These are phyloP conservation scores for Allacma fusca DNA, from an alignment of 2,888 invertebrate genomes.

Conservation along the genomic window DNA sequence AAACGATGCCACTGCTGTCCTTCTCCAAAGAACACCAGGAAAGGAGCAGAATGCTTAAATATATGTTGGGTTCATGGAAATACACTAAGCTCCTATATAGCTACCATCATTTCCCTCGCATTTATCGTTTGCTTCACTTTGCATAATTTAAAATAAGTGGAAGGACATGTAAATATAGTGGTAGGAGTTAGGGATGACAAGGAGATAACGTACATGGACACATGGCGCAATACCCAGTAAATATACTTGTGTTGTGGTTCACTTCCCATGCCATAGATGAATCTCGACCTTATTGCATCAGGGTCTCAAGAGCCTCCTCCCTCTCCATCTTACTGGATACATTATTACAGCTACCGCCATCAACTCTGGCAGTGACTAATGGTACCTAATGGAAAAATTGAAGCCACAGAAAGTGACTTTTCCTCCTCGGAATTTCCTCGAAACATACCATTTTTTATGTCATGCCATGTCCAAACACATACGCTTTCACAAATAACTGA, in stretches of 20 bases:
- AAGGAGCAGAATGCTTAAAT: too few relatives aligned
- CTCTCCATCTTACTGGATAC: conserved; percentile 27
- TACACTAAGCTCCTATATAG: not conserved
- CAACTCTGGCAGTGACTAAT: conserved; percentile 40
- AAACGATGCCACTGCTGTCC: too few relatives aligned
- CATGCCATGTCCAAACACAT: not conserved
- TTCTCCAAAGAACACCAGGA: too few relatives aligned
- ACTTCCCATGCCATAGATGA: not conserved
- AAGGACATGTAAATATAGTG: not conserved
- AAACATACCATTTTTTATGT: not conserved
- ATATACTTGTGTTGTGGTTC: not conserved
- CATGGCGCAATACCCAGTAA: too few relatives aligned
- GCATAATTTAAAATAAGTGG: conserved; percentile 27
- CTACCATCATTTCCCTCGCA: not conserved
- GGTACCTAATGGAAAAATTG: conserved; percentile 33
- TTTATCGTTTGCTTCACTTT: conserved; percentile 9
- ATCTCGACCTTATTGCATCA: conserved; percentile 34
- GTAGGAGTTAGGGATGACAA: not conserved
- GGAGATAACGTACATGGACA: too few relatives aligned
- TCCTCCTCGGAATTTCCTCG: conserved; percentile 26
- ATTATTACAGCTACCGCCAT: conserved; percentile 37
- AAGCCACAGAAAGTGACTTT: conserved; percentile 20
- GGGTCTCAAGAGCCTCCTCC: conserved; percentile 19
- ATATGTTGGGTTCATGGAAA: too few relatives aligned
- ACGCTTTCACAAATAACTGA: not conserved